Base-by-base conservation (phyloP, 2,113 vertebrate genomes). In the Otolemur garnettii region DNA sequence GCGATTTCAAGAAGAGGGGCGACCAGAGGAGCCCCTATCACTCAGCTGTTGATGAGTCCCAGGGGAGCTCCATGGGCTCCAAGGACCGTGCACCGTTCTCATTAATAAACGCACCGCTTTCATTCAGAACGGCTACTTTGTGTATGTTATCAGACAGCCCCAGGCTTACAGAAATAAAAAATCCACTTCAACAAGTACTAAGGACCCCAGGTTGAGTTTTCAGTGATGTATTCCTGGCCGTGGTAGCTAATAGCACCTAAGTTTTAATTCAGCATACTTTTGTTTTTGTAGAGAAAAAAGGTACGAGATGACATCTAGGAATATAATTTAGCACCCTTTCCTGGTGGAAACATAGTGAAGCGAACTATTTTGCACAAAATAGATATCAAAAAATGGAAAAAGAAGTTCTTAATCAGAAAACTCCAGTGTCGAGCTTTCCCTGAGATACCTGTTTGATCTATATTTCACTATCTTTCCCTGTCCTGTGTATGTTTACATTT, bases 361-460 rank as follows among this genome's bases (percentile, higher is more conserved):
- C 6, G 74, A n/a, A 7, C 5, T 69, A 24, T 80, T 30, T 62
- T 92, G 82, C 88, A 50, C 62, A 7, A 92, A 81, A 22, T 13
- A 96, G 28, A 90, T 53, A 50, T 30, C 33, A 81, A 68, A 38
- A 92, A 82, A 68, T 87, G 21, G 21, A 90, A 86, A 94, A 89
- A 2, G 30, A 60, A 3, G 0, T 60, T 55, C 53, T 91, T 88
- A 57, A 78, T 82, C 14, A 81, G 77, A 62, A 91, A 91, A 53
- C 2, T 86, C 26, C 42, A 42, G 15, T 15, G 1, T 77, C 42
- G 55, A 3, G 9, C 92, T 96, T 91, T 59, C 42, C 21, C 14
- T 38, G 35, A 85, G 15, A 79, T 81, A 57, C n/a, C 93, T 87
- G 21, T 94, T 90, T 86, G 35, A 78, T 94, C 50, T 85, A 0